A percentile compares a stretch with the other conserved stretches of the same genome.
Conservation (phyloP, 2,888 invertebrate genomes). For the Sminthurinus aureus region DNA sequence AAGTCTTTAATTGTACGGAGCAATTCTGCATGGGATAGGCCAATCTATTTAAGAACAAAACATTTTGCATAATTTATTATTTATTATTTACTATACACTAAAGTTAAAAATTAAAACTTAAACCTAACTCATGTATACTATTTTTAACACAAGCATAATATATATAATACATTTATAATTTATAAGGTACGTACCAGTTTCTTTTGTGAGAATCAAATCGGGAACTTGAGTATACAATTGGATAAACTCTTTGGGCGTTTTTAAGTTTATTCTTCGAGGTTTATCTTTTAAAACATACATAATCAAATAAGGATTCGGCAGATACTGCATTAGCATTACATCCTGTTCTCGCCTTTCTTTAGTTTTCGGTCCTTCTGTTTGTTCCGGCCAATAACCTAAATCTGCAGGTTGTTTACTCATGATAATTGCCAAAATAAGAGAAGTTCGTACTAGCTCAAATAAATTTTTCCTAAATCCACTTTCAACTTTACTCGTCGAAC, state of each 20-base stretch:
- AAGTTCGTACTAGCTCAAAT: constrained; percentile 43
- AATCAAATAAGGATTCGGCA: constrained; percentile 42
- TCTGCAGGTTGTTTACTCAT: constrained; percentile 44
- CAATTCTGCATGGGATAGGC: constrained; percentile 41
- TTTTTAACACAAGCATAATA: too few relatives aligned
- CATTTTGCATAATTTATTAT: too few relatives aligned
- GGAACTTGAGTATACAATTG: constrained; percentile 49
- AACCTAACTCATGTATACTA: too few relatives aligned
- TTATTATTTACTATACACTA: too few relatives aligned
- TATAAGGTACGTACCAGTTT: background rate
- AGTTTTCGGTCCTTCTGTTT: constrained; percentile 24
- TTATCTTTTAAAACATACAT: constrained; percentile 48
- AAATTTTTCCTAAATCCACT: constrained; percentile 49
- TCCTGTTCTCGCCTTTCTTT: constrained; percentile 26
- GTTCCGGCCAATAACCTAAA: constrained; percentile 23
- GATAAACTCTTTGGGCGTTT: constrained; percentile 51
- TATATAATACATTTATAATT: too few relatives aligned
- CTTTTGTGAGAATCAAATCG: constrained; percentile 1
- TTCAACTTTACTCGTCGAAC: constrained; percentile 29
- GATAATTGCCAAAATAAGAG: constrained; percentile 44
- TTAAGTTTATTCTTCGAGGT: constrained; percentile 43
- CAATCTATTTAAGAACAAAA: constrained; percentile 16
- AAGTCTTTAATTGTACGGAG: constrained; percentile 37
- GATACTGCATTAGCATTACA: constrained; percentile 31
- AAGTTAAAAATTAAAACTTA: too few relatives aligned